phyloP scores from a whole-genome alignment of 2,797 vertebrate species.

The Todus mexicanus region DNA sequence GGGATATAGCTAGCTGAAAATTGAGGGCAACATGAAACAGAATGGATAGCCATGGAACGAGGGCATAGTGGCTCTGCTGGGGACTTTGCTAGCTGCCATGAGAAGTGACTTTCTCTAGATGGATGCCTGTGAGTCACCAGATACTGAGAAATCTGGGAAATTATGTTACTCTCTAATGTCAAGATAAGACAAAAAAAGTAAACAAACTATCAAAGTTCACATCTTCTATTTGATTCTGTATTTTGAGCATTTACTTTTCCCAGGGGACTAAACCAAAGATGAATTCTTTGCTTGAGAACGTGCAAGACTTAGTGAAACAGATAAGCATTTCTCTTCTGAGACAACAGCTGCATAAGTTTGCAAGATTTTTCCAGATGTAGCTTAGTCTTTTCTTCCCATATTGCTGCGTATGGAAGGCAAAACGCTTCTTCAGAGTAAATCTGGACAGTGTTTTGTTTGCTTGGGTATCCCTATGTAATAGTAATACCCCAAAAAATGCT shows the following conservation, averaged over 20 bases:
- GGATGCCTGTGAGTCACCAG: not conserved
- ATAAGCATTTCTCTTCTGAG: not conserved
- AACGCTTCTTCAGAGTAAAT: not conserved
- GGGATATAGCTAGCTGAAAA: accelerated
- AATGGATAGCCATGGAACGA: not conserved
- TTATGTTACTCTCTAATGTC: not conserved
- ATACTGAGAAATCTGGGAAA: not conserved
- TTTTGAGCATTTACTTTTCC: not conserved
- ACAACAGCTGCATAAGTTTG: not conserved
- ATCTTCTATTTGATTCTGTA: not conserved
- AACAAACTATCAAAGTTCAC: not conserved
- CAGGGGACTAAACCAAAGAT: not conserved
- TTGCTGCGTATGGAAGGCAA: not conserved
- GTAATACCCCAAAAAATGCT: not conserved
- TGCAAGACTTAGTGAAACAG: not conserved
- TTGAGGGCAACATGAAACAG: not conserved
- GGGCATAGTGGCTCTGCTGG: not conserved
- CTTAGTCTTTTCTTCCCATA: not conserved
- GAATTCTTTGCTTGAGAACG: not conserved
- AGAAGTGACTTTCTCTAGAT: not conserved
- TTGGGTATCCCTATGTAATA: not conserved
- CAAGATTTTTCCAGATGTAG: not conserved
- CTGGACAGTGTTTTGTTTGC: not conserved
- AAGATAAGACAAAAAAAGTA: too few species aligned
- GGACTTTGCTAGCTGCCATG: not conserved